Base-by-base conservation (phyloP, 2,797 vertebrate species). In the Tauraco hartlaubi region DNA sequence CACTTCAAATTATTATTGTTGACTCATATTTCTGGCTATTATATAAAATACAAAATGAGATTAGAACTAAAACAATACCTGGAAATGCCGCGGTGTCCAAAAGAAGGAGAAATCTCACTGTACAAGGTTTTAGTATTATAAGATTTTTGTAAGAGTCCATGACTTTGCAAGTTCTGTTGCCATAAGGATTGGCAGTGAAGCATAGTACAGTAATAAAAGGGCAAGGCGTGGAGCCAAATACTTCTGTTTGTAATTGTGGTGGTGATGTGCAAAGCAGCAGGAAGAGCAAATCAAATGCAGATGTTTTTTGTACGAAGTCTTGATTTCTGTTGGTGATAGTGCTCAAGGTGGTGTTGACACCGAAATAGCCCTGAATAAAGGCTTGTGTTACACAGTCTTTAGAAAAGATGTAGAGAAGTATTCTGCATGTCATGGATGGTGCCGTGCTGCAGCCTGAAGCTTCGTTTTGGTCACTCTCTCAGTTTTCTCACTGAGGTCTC, bases 91-190 rank as follows among this genome's bases (percentile, higher is more conserved):
- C 1, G 1, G 56, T 91, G 86, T 97, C 85, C 93, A 83, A 61
- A 92, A 92, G 74, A 18, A 90, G 64, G 89, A 93, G 84, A 79
- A 93, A 77, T 77, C 71, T 91, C 17, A 26, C 69, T 88, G 29
- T 61, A 39, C 46, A 37, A 71, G 25, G 31, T 72, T 88, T 88
- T 81, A 82, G 80, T 77, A 29, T 86, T 89, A 33, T 51, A 90
- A 83, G 79, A 55, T 71, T 95, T 91, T 93, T 96, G 11, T 94
- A 96, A 69, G 90, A 90, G 83, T 82, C 95, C 86, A 94, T 97
- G 95, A 96, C 94, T 97, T 96, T 94, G 95, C 96, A 97, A 95
- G 94, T 97, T 97, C 90, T 97, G 63, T 86, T 97, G 96, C 96
- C 92, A 91, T 96, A 96, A 97, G 95, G 85, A 90, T 92, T 97